Percentiles rank a stretch among this genome's conserved stretches.
These are phyloP conservation scores for Ormyrus thymus DNA, from an alignment of 2,888 invertebrate species.

Conservation along the genomic window DNA sequence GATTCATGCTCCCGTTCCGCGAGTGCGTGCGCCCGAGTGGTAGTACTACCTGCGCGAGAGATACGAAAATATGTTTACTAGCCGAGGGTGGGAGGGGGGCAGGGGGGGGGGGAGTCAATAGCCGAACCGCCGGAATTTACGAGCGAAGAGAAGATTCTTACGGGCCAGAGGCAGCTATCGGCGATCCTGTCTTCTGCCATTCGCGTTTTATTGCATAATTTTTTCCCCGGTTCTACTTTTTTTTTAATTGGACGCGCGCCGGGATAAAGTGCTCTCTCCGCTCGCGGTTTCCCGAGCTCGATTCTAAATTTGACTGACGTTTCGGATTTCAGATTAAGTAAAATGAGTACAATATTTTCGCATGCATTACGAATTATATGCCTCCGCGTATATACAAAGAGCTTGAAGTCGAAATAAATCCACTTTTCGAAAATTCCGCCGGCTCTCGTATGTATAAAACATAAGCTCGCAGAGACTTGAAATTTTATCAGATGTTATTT, in stretches of 20 bases:
- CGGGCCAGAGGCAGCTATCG: background rate
- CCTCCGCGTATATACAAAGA: slow-evolving; percentile 14
- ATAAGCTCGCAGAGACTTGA: background rate
- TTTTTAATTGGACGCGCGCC: slow-evolving; percentile 26
- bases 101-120: slow-evolving; percentile 25
- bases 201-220: slow-evolving; percentile 22
- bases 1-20: slow-evolving; percentile 18
- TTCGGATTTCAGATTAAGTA: background rate
- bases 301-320: background rate
- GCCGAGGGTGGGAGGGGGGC: background rate
- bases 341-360: background rate
- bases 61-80: slow-evolving; percentile 52
- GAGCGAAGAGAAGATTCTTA: slow-evolving; percentile 40
- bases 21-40: background rate
- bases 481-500: slow-evolving; percentile 45
- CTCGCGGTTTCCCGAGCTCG: background rate
- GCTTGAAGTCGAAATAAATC: slow-evolving; percentile 3
- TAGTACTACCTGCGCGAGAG: slow-evolving; percentile 17
- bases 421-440: slow-evolving; percentile 19
- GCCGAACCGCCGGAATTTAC: slow-evolving; percentile 41
- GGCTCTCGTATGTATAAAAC: slow-evolving; percentile 26
- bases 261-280: background rate
- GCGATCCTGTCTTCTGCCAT: slow-evolving; percentile 18
- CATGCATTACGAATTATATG: slow-evolving; percentile 15
- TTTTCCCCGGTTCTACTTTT: background rate